These are phyloP conservation scores for Megamerina dolium DNA, from an alignment of 2,888 invertebrate genomes.

Conservation along the genomic window DNA sequence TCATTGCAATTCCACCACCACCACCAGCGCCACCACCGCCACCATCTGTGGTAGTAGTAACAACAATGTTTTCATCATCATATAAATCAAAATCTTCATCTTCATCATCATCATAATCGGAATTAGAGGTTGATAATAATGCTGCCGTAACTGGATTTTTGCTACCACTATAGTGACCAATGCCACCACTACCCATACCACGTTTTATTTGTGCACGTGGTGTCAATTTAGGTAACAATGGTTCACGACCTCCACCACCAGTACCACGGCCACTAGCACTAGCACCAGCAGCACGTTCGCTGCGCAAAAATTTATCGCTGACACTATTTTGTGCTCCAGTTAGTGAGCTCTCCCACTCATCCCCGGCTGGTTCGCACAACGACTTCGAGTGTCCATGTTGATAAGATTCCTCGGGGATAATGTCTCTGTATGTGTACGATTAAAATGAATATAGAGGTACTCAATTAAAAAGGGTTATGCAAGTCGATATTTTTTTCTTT, in stretches of 20 bases:
- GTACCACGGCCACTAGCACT: constrained; percentile 23
- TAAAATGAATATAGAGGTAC: too few species aligned
- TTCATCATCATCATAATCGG: constrained; percentile 48
- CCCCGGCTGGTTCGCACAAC: constrained; percentile 53
- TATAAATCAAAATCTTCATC: constrained; percentile 48
- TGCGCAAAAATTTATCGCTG: constrained; percentile 24
- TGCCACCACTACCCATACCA: constrained; percentile 25
- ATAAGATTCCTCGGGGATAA: constrained; percentile 65
- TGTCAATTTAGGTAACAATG: constrained; percentile 55
- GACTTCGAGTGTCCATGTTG: constrained; percentile 54
- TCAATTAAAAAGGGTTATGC: too few species aligned
- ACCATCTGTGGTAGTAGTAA: constrained; percentile 37
- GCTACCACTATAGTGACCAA: constrained; percentile 35
- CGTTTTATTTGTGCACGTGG: constrained; percentile 58
- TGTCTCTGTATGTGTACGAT: constrained; percentile 53
- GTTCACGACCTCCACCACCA: constrained; percentile 46
- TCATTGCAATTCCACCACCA: constrained; percentile 10
- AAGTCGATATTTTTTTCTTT: too few species aligned
- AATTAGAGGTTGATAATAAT: constrained; percentile 59
- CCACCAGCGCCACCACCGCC: constrained; percentile 12
- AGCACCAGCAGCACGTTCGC: constrained; percentile 28
- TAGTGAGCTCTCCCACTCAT: constrained; percentile 51
- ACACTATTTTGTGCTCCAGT: constrained; percentile 15
- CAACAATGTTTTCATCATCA: constrained; percentile 48
- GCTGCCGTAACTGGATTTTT: constrained; percentile 54